A percentile compares a stretch with the other conserved stretches of the same genome.
These are phyloP conservation scores for Archivesica marissinica DNA, from an alignment of 1,140 invertebrate species.

Conservation along the genomic window DNA sequence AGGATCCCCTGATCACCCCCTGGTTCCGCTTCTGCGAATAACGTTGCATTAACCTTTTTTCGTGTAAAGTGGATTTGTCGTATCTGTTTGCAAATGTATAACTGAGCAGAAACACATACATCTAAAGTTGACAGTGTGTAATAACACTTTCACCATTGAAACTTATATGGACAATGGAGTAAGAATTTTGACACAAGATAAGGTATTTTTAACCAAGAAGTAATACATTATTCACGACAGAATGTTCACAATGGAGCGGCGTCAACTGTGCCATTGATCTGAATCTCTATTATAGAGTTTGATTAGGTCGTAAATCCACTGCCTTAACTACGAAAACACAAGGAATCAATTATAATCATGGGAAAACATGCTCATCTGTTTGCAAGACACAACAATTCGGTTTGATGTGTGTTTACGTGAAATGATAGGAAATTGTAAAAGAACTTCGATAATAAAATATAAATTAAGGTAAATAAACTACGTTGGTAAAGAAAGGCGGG, in stretches of 20 bases:
- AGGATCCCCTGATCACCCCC: too few species aligned
- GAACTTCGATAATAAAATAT: slow-evolving; percentile 21
- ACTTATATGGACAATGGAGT: too few species aligned
- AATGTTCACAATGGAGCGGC: background rate
- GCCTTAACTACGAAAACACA: slow-evolving; percentile 28
- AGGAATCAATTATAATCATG: slow-evolving; percentile 62
- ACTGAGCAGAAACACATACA: too few species aligned
- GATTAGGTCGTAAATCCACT: slow-evolving; percentile 21
- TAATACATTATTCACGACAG: background rate
- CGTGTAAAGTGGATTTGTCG: too few species aligned
- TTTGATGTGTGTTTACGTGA: slow-evolving; percentile 46
- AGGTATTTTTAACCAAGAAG: background rate
- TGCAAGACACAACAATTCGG: slow-evolving; percentile 2
- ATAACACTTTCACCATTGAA: too few species aligned
- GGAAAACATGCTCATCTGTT: slow-evolving; percentile 54
- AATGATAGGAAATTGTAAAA: slow-evolving; percentile 46
- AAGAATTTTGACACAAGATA: slow-evolving; percentile 32
- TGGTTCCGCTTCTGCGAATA: too few species aligned
- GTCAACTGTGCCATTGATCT: slow-evolving; percentile 7
- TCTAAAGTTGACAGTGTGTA: too few species aligned
- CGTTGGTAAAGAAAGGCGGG: background rate
- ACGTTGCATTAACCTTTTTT: too few species aligned
- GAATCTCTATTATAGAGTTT: background rate
- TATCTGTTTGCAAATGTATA: too few species aligned
- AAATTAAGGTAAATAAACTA: slow-evolving; percentile 26